These are phyloP conservation scores for Brachyrhaphis roseni DNA, from an alignment of 2,797 vertebrate species.

Conservation along the genomic window DNA sequence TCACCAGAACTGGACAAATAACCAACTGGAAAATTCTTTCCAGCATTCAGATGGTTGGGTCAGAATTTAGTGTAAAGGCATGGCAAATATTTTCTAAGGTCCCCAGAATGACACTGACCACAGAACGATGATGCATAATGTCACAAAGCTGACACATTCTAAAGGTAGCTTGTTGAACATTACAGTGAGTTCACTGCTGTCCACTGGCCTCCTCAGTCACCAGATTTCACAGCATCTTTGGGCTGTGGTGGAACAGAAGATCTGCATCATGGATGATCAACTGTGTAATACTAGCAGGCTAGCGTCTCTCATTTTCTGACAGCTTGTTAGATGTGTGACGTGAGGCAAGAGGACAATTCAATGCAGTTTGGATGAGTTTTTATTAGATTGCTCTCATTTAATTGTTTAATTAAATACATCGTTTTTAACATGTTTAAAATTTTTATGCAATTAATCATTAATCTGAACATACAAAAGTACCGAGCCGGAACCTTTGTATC, in stretches of 20 bases:
- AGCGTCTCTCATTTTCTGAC: not conserved
- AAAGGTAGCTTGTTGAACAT: not conserved
- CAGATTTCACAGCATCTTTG: not conserved
- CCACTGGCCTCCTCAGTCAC: not conserved
- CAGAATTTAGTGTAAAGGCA: not conserved
- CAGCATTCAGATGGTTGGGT: not conserved
- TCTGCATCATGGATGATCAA: not conserved
- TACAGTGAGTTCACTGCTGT: not conserved
- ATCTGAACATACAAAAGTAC: no score
- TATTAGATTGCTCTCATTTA: no score
- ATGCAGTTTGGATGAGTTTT: not conserved
- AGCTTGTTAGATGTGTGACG: not conserved
- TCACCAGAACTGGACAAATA: not conserved
- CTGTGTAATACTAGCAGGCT: not conserved
- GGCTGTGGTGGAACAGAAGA: not conserved
- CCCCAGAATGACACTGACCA: not conserved
- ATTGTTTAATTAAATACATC: no score
- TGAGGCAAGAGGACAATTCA: not conserved
- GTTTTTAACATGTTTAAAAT: no score
- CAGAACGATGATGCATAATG: not conserved
- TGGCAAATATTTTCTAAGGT: not conserved
- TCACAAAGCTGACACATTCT: not conserved
- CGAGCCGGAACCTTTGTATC: no score
- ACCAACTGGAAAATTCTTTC: not conserved
- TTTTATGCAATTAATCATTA: no score